Base-by-base conservation (phyloP, 2,888 invertebrate genomes). In the Parnassius orleans region DNA sequence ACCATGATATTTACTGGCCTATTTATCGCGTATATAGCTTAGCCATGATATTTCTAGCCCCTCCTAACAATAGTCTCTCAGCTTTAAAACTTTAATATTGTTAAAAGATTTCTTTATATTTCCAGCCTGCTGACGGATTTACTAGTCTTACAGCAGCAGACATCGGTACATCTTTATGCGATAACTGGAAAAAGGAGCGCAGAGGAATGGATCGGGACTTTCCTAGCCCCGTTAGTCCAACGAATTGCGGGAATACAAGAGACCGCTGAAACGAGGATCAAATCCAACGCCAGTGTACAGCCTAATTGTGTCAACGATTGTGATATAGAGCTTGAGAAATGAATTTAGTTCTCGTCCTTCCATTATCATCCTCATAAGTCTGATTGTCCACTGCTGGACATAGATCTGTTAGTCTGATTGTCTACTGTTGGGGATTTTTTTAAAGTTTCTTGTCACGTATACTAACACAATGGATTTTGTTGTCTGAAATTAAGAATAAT, bases 121-220 rank as follows among this genome's bases (percentile, higher is more conserved):
- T 71, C 12, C 72, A 94, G 94, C 57, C 77, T 93, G 68, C 70
- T 92, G 48, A 72, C 84, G 58, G 93, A 94, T 71, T 71, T 93
- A 58, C 81, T 84, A n/a, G 82, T 89, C 0, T 68, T 94, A 14
- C 93, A 94, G 75, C 82, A 80, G 12, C 93, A 92, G 63, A 70
- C 94, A 56, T 86, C 86, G n/a, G 73, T 77, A 0, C 86, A 92
- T 57, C 87, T 95, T 75, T 87, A 89, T 62, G 76, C 81, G 9
- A 77, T 93, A 41, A 94, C 93, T 12, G 94, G 93, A 24, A 75
- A 85, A n/a, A 86, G 93, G 19, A 94, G 93, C 48, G 78, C 92
- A 0, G 93, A 93, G 12, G 95, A 95, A 72, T 93, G 94, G 90
- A 68, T 94, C 3, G 93, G 92, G 2, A 93, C 94, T 1, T 89